A percentile compares a stretch with the other conserved stretches of the same genome.
Conservation (phyloP, 2,113 vertebrate species). For the Nibea albiflora region DNA sequence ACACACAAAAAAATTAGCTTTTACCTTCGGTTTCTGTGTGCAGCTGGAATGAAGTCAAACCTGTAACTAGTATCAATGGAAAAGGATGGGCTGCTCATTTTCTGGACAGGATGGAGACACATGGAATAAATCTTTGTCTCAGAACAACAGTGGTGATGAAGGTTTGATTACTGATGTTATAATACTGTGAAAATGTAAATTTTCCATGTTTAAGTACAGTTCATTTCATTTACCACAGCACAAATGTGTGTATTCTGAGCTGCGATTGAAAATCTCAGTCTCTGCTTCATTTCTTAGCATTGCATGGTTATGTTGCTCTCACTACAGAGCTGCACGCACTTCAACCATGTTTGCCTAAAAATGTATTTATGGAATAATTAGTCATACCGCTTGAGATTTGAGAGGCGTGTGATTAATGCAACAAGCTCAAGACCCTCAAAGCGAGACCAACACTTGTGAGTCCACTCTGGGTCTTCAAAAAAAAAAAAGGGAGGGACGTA, state of each 20-base stretch:
- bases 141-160: background rate
- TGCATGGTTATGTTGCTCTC: constrained; percentile 23
- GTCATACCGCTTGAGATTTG: constrained; percentile 25
- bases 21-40: background rate
- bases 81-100: background rate
- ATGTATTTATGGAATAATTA: constrained; percentile 50
- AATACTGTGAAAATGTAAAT: background rate
- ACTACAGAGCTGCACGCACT: constrained; percentile 1
- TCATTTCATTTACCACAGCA: background rate
- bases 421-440: constrained; percentile 20
- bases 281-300: background rate
- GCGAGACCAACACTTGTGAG: constrained; percentile 12
- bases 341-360: constrained; percentile 15
- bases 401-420: constrained; percentile 14
- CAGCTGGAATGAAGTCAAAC: constrained; percentile 4
- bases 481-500: background rate
- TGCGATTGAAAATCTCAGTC: background rate
- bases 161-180: background rate
- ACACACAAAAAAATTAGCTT: background rate
- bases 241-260: no score
- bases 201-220: no score
- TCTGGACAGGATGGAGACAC: background rate
- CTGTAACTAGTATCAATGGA: background rate
- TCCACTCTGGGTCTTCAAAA: constrained; percentile 26
- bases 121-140: no score